Evolutionary conservation across 2,888 invertebrate species (phyloP), one percentile per base, ranked within the genome.

Genomic region (Chydorus sphaericus): DNA sequence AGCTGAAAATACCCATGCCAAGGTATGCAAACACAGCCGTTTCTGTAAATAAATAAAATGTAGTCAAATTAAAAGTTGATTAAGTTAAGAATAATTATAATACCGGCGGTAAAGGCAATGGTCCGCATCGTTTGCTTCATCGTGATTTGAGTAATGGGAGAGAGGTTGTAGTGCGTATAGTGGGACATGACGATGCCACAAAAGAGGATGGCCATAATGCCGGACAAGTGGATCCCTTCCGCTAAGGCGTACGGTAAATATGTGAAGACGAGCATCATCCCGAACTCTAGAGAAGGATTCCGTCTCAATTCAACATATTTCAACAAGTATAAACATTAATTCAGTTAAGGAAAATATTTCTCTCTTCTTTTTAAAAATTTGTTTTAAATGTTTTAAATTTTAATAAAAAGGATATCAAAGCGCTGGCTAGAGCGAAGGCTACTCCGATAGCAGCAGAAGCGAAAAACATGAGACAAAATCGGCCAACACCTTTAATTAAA

Each of bases 161-260:
- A 96, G 44, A 98, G 74, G 71, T 98, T 98, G 67, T 90, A 91
- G 75, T 98, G 98, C 14, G 97, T 97, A 70, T 98, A 98, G 70
- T 98, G 98, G 0, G 96, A 96, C 98, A 98, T 98, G 1, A 96
- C 94, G 66, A 98, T 92, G 7, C 97, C 98, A 73, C 94, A 94
- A 70, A 97, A 96, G 62, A 98, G 73, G 66, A 98, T 98, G 7
- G 98, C 96, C 97, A 98, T 98, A 58, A 98, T 98, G 59, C 97
- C 93, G 64, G 92, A 93, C 56, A 94, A 73, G 69, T 92, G 89
- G 61, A 93, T 82, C 29, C 96, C 96, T 74, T 98, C 98, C 38
- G 98, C 97, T 57, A 98, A 74, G 2, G 93, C 96, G 73, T 98
- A 98, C 0, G 98, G 98, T 8, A 92, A 88, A 72, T 98, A 98